A percentile compares a stretch with the other conserved stretches of the same genome.
These are phyloP conservation scores for Danio jaintianensis DNA, from an alignment of 2,797 vertebrate genomes.

Conservation along the genomic window DNA sequence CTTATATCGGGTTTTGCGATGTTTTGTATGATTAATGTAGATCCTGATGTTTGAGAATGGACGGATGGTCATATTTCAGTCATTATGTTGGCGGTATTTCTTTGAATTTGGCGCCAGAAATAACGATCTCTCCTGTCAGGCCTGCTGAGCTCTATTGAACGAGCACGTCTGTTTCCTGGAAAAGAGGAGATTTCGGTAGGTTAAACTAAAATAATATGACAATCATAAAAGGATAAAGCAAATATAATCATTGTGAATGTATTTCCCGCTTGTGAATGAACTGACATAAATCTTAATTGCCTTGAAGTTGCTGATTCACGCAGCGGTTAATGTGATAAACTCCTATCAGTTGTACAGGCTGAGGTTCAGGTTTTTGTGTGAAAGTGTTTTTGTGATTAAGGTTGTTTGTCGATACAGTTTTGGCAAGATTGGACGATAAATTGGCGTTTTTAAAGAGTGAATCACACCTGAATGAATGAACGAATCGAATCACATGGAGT, in stretches of 20 bases:
- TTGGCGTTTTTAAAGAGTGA: background rate
- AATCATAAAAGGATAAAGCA: background rate
- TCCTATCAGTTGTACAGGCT: background rate
- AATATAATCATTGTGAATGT: background rate
- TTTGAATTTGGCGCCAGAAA: background rate
- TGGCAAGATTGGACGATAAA: background rate
- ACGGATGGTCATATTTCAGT: background rate
- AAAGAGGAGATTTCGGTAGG: slow-evolving; percentile 46
- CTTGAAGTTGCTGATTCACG: background rate
- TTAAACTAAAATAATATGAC: slow-evolving; percentile 30
- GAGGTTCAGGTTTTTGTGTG: slow-evolving; percentile 8
- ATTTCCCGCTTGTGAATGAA: background rate
- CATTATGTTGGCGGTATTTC: background rate
- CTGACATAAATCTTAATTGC: background rate
- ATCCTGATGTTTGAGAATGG: background rate
- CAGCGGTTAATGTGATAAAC: background rate
- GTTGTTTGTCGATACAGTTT: background rate
- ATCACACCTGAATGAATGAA: background rate
- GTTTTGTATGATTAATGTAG: background rate
- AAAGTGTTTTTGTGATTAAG: background rate
- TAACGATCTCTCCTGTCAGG: background rate
- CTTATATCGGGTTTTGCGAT: background rate
- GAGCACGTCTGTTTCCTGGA: slow-evolving; percentile 73
- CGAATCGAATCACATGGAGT: background rate
- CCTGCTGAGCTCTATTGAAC: slow-evolving; percentile 61